Conservation (phyloP, 2,797 vertebrate genomes). For the Lacerta bilineata region DNA sequence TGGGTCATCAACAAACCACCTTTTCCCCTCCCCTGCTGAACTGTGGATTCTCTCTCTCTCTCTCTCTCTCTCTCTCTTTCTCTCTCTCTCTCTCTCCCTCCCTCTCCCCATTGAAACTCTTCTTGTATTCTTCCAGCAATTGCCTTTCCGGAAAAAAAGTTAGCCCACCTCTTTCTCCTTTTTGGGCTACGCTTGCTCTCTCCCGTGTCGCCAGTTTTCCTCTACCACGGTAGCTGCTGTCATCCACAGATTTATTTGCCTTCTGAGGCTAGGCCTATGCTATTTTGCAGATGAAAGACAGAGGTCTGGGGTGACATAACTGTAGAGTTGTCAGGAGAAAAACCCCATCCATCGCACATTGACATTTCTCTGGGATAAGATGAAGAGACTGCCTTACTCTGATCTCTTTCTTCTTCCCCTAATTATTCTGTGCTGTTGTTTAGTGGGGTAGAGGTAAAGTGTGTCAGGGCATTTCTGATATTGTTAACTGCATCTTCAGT, state of each 20-base stretch:
- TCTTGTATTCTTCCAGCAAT: background rate
- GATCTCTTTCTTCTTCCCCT: background rate
- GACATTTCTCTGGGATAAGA: background rate
- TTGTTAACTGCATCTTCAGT: background rate
- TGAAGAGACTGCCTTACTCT: background rate
- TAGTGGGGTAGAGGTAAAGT: background rate
- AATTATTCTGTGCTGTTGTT: background rate
- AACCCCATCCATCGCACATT: background rate
- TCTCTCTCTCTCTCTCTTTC: background rate
- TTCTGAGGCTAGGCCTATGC: background rate
- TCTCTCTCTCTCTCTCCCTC: background rate
- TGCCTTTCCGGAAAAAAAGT: background rate
- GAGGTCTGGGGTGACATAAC: background rate
- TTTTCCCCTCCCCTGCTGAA: slow-evolving; percentile 72
- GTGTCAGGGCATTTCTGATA: background rate
- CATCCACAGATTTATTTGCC: background rate
- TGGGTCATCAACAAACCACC: slow-evolving; percentile 89
- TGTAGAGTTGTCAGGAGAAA: background rate
- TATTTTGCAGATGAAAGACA: background rate
- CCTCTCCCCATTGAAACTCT: no score
- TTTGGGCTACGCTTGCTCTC: background rate
- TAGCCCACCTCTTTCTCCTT: background rate
- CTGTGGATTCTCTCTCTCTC: slow-evolving; percentile 61
- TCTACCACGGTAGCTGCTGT: background rate
- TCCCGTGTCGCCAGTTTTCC: background rate